A percentile compares a stretch with the other conserved stretches of the same genome.
These are phyloP conservation scores for Tragulus kanchil DNA, from an alignment of 2,113 vertebrate species.

Conservation along the genomic window DNA sequence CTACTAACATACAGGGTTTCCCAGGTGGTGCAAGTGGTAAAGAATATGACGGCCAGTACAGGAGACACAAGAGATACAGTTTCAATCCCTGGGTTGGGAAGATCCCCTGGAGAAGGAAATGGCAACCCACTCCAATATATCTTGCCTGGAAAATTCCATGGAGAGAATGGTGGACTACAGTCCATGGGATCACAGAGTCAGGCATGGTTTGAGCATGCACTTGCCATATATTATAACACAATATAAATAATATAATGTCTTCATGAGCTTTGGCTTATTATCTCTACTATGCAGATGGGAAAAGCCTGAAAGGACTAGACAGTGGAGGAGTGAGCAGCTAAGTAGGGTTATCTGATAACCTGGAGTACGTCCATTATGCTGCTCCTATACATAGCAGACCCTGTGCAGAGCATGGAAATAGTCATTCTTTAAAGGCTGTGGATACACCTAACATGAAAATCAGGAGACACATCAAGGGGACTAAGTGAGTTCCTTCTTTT, in stretches of 20 bases:
- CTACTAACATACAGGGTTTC: background rate
- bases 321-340: background rate
- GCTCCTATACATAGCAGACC: background rate
- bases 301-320: background rate
- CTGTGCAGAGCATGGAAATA: rapidly evolving
- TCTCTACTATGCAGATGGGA: background rate
- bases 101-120: background rate
- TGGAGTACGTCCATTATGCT: background rate
- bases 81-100: background rate
- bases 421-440: background rate
- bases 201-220: background rate
- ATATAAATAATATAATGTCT: background rate
- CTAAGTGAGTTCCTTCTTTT: background rate
- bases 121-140: background rate
- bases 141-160: background rate
- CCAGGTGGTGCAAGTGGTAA: background rate
- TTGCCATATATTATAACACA: background rate
- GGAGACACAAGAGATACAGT: rapidly evolving
- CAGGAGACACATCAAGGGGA: background rate
- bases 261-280: background rate
- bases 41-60: background rate
- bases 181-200: background rate
- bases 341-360: background rate
- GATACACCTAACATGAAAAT: background rate
- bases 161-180: background rate